Evolutionary conservation across 2,797 vertebrate genomes (phyloP), one percentile per base, ranked within the genome.

Genomic region (Rhincodon typus): DNA sequence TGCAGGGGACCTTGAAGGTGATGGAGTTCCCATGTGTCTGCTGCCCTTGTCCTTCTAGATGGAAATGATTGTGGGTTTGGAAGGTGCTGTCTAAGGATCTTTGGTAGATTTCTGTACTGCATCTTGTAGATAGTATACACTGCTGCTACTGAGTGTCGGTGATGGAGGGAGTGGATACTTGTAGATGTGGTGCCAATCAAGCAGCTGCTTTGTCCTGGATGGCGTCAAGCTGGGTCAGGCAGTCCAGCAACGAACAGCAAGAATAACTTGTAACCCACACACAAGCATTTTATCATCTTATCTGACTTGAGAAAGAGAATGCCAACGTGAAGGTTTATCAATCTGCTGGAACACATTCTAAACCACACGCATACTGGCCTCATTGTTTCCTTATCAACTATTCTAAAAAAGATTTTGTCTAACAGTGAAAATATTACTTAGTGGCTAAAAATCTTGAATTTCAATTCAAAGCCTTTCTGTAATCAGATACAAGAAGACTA

Each of bases 381-480:
- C 17, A 67, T 93, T 93, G 90, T 93, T 67, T 42, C 6, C 69
- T 93, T 93, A 93, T 93, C 62, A 93, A 21, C n/a, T 21, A 19
- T 67, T 93, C 62, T 62, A 93, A 38, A 93, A 67, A n/a, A 93
- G 62, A 38, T 93, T n/a, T 67, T 10, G 42, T 42, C 34, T 62
- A 93, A 21, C 62, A 93, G 62, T 67, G 23, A 93, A 38, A 38
- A 66, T n/a, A 69, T 67, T 67, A 93, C 34, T 93, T n/a, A 93
- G 62, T 67, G 90, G 67, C 62, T 93, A 93, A 93, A 67, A 42
- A 93, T 42, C 90, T 42, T 23, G 19, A 38, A 42, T 93, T 93
- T 67, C 90, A 93, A 27, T 93, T 93, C 62, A 90, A 90, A 93
- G 90, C 21, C 62, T 93, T 67, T n/a, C n/a, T 42, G 57, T 67